Evolutionary conservation across 2,888 invertebrate species (phyloP).

Genomic region (Heliconius erato): DNA sequence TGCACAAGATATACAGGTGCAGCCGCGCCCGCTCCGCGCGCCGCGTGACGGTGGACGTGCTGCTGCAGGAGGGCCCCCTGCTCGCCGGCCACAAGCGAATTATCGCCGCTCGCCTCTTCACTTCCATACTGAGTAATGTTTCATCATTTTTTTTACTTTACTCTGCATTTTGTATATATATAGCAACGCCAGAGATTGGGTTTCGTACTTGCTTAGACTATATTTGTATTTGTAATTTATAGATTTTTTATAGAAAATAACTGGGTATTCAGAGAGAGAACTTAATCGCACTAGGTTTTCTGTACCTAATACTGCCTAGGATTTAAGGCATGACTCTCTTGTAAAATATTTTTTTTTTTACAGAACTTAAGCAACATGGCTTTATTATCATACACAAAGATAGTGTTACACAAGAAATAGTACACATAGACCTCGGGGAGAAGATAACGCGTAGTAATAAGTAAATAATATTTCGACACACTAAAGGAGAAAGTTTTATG

Average conservation of each 20-base stretch:
- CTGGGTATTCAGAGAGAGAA: too few relatives aligned
- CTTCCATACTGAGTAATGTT: constrained; percentile 73
- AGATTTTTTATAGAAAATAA: too few relatives aligned
- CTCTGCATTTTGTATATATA: too few relatives aligned
- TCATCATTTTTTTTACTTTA: too few relatives aligned
- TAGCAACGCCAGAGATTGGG: too few relatives aligned
- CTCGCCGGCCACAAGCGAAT: constrained; percentile 59
- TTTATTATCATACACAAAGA: constrained; percentile 68
- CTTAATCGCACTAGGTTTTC: too few relatives aligned
- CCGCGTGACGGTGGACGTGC: constrained; percentile 60
- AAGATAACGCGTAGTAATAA: constrained; percentile 47
- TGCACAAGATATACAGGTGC: constrained; percentile 67
- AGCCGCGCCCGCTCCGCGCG: constrained; percentile 28
- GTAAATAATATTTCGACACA: background rate
- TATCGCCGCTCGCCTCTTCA: constrained; percentile 72
- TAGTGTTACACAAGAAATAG: constrained; percentile 66
- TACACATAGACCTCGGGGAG: constrained; percentile 65
- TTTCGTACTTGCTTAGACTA: too few relatives aligned
- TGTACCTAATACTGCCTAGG: too few relatives aligned
- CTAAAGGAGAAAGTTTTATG: background rate
- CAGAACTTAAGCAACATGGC: constrained; percentile 74
- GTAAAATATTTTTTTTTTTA: constrained; percentile 52
- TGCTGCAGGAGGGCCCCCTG: constrained; percentile 64
- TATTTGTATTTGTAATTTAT: too few relatives aligned
- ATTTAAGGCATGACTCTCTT: too few relatives aligned